These are phyloP conservation scores for Lottia gigantea DNA, from an alignment of 2,888 invertebrate species.

Conservation along the genomic window DNA sequence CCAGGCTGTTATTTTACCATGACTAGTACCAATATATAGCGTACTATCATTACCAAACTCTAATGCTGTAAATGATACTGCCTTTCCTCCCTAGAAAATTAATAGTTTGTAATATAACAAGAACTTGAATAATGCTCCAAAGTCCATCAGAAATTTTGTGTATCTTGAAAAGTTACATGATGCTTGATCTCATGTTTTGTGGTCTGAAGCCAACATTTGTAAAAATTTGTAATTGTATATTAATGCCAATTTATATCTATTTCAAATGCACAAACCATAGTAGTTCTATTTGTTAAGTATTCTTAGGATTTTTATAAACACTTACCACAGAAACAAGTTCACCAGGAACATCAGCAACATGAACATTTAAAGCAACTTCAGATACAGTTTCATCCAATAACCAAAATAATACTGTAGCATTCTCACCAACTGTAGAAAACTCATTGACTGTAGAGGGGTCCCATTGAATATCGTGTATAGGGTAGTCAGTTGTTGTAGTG, in stretches of 20 bases:
- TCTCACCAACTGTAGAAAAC: conserved; percentile 63
- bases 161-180: too few relatives aligned
- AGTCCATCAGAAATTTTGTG: too few relatives aligned
- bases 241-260: too few relatives aligned
- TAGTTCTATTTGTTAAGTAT: too few relatives aligned
- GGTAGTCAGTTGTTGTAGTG: conserved; percentile 50
- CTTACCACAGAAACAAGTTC: conserved; percentile 39
- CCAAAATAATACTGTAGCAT: conserved; percentile 63
- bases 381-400: conserved; percentile 59
- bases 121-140: too few relatives aligned
- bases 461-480: conserved; percentile 63
- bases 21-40: conserved; percentile 58
- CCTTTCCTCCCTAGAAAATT: conserved; percentile 23
- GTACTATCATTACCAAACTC: conserved; percentile 63
- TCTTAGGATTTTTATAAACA: too few relatives aligned
- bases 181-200: too few relatives aligned
- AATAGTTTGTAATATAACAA: too few relatives aligned
- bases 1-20: conserved; percentile 66
- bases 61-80: conserved; percentile 59
- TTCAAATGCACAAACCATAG: conserved; percentile 30
- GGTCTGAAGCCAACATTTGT: too few relatives aligned
- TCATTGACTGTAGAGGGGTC: conserved; percentile 65
- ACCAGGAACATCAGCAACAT: conserved; percentile 62
- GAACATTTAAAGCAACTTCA: conserved; percentile 56
- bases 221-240: too few relatives aligned